Evolutionary conservation across 1,140 invertebrate genomes (phyloP), one percentile per base, ranked within the genome.

Genomic region (Oedothorax gibbosus): DNA sequence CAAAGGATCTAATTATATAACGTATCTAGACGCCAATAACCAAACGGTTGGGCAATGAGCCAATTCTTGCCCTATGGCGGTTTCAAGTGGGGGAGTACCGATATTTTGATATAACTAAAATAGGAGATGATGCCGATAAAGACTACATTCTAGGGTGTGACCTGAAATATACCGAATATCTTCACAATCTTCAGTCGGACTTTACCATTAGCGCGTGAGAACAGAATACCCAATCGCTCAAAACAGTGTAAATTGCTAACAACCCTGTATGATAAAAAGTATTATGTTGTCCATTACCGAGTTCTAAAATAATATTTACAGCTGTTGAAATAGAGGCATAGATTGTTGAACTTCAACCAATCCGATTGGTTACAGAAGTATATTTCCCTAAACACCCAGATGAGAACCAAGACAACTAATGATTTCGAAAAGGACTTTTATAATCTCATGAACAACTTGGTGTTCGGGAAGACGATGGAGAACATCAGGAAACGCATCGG

Each of bases 201-300:
- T 86, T 90, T 50, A n/a, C 90, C 91, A 21, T 87, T 91, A 54
- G 88, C 88, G 79, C 88, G 90, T 62, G 88, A 90, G 85, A 86
- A 85, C 71, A 77, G n/a, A 68, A 56, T 62, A 5, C 15, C 87
- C 35, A 60, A 78, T 75, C 68, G 57, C n/a, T 64, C 77, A 89
- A 81, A 79, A 80, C 49, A 69, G 71, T 12, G 21, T 53, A 86
- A 84, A 80, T 80, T 86, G 21, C 12, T 79, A 6, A 71, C 51
- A 2, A 71, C 51, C 66, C 68, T 86, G 53, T 11, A 73, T 21
- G 20, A 79, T 20, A 85, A 85, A 75, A 84, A 86, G 82, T 90
- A 90, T 51, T 92, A 92, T 88, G 87, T 90, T 65, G 89, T 92
- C 66, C 91, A 92, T 88, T 91, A 91, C 88, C 80, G 87, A 84